Conservation (phyloP, 1,140 invertebrate species). For the Metaphire vulgaris region DNA sequence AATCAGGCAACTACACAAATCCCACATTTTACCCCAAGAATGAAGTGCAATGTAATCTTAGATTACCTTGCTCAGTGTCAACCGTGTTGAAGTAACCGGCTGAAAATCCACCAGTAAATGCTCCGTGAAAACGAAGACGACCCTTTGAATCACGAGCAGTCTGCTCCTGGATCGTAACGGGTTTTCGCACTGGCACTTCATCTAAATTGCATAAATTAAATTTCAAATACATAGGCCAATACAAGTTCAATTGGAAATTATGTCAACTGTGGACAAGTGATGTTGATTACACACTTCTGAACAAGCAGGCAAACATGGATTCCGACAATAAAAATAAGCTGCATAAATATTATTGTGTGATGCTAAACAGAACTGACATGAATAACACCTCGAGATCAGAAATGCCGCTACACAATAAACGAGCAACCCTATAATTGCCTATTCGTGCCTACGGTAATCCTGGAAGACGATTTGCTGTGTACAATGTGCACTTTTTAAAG, state of each 20-base stretch:
- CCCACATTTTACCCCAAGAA: no score
- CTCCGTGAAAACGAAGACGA: constrained; percentile 89
- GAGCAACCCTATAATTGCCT: no score
- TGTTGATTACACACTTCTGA: not conserved
- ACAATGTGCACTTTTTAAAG: no score
- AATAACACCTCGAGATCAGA: no score
- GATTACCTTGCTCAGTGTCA: constrained; percentile 75
- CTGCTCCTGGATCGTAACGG: constrained; percentile 77
- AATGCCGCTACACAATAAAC: no score
- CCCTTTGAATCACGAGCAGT: constrained; percentile 83
- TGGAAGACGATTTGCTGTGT: no score
- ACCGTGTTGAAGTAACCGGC: constrained; percentile 97
- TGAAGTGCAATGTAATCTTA: no score
- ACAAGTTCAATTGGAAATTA: constrained; percentile 13
- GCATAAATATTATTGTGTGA: constrained; percentile 32
- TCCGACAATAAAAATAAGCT: not conserved
- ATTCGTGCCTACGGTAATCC: no score
- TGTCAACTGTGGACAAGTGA: constrained; percentile 21
- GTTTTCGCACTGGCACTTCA: constrained; percentile 70
- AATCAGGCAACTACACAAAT: no score
- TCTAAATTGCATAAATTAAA: constrained; percentile 27
- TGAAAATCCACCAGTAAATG: constrained; percentile 97
- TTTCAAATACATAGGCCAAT: constrained; percentile 26
- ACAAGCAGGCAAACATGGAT: not conserved
- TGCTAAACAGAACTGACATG: constrained; percentile 26